phyloP scores from a whole-genome alignment of 2,888 invertebrate genomes.

The Malthinus flaveolus region DNA sequence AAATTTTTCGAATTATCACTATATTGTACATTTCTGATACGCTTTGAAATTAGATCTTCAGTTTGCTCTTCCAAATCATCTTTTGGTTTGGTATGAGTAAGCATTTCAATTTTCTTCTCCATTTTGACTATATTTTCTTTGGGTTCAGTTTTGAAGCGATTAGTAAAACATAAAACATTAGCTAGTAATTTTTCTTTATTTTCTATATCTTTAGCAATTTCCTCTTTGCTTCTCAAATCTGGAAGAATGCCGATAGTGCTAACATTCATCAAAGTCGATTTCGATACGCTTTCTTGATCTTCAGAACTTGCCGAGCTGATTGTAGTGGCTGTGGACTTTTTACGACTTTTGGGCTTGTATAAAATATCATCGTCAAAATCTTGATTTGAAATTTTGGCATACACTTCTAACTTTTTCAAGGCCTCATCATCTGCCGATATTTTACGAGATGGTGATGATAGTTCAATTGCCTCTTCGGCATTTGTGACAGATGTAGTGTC shows the following conservation, averaged over 20 bases:
- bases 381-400: slow-evolving; percentile 72
- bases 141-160: too few relatives aligned
- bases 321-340: slow-evolving; percentile 41
- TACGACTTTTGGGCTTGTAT: slow-evolving; percentile 63
- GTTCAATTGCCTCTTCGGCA: slow-evolving; percentile 77
- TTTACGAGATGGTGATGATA: slow-evolving; percentile 58
- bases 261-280: slow-evolving; percentile 56
- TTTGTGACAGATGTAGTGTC: slow-evolving; percentile 58
- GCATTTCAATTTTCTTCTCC: slow-evolving; percentile 18
- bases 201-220: slow-evolving; percentile 71
- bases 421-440: slow-evolving; percentile 48
- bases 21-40: too few relatives aligned
- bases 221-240: slow-evolving; percentile 64
- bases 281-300: slow-evolving; percentile 43
- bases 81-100: slow-evolving; percentile 1
- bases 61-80: slow-evolving; percentile 10
- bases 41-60: too few relatives aligned
- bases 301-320: slow-evolving; percentile 49
- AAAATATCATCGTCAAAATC: slow-evolving; percentile 72
- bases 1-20: too few relatives aligned
- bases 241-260: slow-evolving; percentile 57
- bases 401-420: slow-evolving; percentile 62
- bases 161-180: slow-evolving; percentile 66
- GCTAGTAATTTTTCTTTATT: slow-evolving; percentile 75
- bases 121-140: slow-evolving; percentile 40